phyloP scores from a whole-genome alignment of 2,113 vertebrate genomes.

The Motacilla alba region DNA sequence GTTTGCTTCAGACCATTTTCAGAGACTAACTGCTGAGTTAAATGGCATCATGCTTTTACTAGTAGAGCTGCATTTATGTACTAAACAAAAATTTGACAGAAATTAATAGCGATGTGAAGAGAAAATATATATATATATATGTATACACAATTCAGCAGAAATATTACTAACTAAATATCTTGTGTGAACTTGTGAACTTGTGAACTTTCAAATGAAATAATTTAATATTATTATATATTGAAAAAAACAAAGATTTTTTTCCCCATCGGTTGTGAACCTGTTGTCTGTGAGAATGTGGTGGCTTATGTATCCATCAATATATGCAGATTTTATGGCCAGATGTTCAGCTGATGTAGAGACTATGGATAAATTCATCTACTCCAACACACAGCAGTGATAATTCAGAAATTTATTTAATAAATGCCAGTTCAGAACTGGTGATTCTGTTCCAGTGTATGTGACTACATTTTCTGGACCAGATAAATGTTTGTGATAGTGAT shows the following conservation, averaged over 20 bases:
- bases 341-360: background rate
- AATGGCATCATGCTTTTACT: background rate
- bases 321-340: background rate
- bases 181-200: background rate
- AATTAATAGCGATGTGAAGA: background rate
- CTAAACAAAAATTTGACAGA: background rate
- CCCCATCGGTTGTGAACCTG: background rate
- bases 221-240: background rate
- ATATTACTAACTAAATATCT: background rate
- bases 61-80: background rate
- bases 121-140: background rate
- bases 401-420: background rate
- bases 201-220: background rate
- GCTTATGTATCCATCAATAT: background rate
- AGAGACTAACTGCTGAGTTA: background rate
- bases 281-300: background rate
- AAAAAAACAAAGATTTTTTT: background rate
- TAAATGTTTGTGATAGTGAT: background rate
- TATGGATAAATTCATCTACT: background rate
- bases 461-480: background rate
- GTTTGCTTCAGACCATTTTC: background rate
- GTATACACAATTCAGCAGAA: background rate
- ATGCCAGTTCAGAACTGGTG: background rate
- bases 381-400: background rate
- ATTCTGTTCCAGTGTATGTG: background rate